Evolutionary conservation across 1,140 invertebrate species (phyloP).

Genomic region (Euwallacea similis): DNA sequence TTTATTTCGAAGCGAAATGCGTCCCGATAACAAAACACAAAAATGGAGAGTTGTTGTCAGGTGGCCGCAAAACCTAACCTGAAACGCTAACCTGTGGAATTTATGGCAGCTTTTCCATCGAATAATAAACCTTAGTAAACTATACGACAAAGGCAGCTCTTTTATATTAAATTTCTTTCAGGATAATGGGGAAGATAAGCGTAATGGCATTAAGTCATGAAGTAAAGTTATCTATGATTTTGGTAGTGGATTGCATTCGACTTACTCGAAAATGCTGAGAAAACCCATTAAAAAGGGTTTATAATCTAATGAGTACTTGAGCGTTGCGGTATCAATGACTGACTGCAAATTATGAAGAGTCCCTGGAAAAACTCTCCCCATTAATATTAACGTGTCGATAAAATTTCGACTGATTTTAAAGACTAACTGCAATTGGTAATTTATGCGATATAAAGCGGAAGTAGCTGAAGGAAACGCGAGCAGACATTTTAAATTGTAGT

Average conservation of each 20-base stretch:
- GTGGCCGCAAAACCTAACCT: too few species aligned
- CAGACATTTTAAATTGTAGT: slow-evolving; percentile 13
- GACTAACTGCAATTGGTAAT: slow-evolving; percentile 23
- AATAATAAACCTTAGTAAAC: too few species aligned
- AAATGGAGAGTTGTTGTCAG: slow-evolving; percentile 19
- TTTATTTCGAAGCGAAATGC: slow-evolving; percentile 25
- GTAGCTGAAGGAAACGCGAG: slow-evolving; percentile 23
- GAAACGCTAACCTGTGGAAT: too few species aligned
- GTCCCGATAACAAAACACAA: slow-evolving; percentile 27
- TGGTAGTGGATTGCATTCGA: too few species aligned
- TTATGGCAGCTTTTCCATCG: too few species aligned
- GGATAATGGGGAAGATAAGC: background rate
- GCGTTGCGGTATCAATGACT: too few species aligned
- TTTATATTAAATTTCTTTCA: too few species aligned
- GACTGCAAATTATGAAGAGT: background rate
- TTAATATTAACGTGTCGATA: slow-evolving; percentile 28
- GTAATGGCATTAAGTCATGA: background rate
- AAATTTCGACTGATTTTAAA: slow-evolving; percentile 28
- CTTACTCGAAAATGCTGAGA: too few species aligned
- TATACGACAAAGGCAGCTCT: too few species aligned
- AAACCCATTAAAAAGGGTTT: too few species aligned
- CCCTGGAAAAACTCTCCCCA: slow-evolving; percentile 9
- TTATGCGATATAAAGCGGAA: slow-evolving; percentile 26
- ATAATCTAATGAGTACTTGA: too few species aligned
- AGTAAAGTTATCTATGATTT: too few species aligned